Evolutionary conservation across 2,888 invertebrate species (phyloP).

Genomic region (Metalampra italica): DNA sequence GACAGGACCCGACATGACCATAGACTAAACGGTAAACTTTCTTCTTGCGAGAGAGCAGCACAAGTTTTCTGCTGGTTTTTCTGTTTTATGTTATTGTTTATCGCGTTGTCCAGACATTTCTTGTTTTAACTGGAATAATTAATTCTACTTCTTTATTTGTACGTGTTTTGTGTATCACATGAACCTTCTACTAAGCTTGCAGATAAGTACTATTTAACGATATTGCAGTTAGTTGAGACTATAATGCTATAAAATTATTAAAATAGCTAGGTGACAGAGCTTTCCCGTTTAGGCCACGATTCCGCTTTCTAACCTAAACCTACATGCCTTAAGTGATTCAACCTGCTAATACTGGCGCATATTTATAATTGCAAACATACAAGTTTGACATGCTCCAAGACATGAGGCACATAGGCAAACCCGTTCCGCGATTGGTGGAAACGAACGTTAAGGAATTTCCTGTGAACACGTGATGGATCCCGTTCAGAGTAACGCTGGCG

Average conservation of each 20-base stretch:
- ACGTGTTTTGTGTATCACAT: too few species aligned
- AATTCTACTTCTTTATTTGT: too few species aligned
- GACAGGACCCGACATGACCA: conserved; percentile 1
- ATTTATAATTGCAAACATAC: neutral
- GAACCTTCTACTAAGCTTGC: too few species aligned
- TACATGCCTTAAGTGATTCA: neutral
- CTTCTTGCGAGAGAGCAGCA: conserved; percentile 2
- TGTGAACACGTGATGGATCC: conserved; percentile 38
- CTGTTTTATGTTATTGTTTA: too few species aligned
- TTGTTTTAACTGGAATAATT: too few species aligned
- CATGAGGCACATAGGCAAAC: conserved; percentile 1
- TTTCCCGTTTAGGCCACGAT: neutral
- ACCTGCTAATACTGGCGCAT: neutral
- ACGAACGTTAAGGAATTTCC: conserved; percentile 17
- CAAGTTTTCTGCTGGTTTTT: too few species aligned
- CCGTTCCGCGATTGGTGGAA: conserved; percentile 5
- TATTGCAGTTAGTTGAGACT: too few species aligned
- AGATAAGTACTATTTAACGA: too few species aligned
- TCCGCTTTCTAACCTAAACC: neutral
- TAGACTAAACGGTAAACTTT: neutral
- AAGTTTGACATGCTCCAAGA: neutral
- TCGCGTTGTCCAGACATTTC: too few species aligned
- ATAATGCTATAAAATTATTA: too few species aligned
- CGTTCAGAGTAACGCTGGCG: conserved; percentile 27
- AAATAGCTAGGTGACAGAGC: too few species aligned